Base-by-base conservation (phyloP, 1,140 invertebrate species). In the Notospermus geniculatus region DNA sequence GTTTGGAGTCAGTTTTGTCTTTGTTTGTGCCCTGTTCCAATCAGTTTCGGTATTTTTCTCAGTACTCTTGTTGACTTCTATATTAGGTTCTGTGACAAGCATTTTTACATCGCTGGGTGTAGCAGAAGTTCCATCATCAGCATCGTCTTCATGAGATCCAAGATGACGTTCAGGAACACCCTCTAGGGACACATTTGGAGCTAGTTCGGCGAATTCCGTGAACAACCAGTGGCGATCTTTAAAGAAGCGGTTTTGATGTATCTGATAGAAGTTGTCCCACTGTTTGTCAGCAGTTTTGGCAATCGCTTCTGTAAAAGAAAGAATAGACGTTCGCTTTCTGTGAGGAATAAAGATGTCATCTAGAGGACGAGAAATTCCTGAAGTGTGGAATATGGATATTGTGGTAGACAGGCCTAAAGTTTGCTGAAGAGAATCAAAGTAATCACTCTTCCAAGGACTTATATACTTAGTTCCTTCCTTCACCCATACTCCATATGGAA, bases 221-320 rank as follows among this genome's bases (percentile, higher is more conserved):
- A 97, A 94, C 1, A 99, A 82, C 97, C 97, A 99, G 79, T 98
- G 92, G 19, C 97, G 84, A 75, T 99, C 94, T 85, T 98, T 98
- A 77, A 99, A 99, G 81, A 99, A 99, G 71, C 91, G 87, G 74
- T 95, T 96, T 72, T 91, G 87, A 81, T 99, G 96, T 64, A 91
- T 88, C 56, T 86, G 85, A 83, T 99, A 99, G 83, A 99, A 99
- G 30, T 88, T 85, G 82, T 98, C 88, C 97, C 97, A 99, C 78
- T 88, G 90, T 73, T 88, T 86, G 66, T 88, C 85, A 22, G 93
- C 92, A 67, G 94, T 87, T 17, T 81, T 75, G 78, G 94, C 90
- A 76, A 90, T 90, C 68, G 88, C 85, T 52, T 86, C 80, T 66
- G 63, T 54, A 66, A 72, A 63, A 59, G 30, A 62, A 39, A 66